phyloP scores from a whole-genome alignment of 1,140 invertebrate species.

The Pseudomyrmex sp. region DNA sequence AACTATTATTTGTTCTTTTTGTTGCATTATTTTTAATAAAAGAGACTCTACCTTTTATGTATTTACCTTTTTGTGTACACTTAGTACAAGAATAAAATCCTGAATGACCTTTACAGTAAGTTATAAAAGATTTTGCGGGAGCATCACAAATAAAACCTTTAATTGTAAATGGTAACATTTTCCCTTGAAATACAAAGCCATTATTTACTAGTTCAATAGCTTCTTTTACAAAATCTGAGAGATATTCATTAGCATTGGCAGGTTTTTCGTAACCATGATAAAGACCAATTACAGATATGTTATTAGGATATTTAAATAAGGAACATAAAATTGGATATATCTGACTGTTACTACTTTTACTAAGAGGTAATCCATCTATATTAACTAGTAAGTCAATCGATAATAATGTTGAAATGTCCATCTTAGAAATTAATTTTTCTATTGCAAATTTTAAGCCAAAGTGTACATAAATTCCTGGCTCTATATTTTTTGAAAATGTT shows the following conservation, averaged over 20 bases:
- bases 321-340: no score
- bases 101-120: background rate
- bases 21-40: background rate
- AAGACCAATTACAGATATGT: no score
- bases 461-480: no score
- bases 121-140: background rate
- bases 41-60: slow-evolving; percentile 13
- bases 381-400: no score
- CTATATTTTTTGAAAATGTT: no score
- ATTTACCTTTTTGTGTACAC: slow-evolving; percentile 10
- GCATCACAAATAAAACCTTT: slow-evolving; percentile 1
- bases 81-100: slow-evolving; percentile 23
- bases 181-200: slow-evolving; percentile 30
- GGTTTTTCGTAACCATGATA: background rate
- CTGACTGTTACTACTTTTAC: no score
- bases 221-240: slow-evolving; percentile 27
- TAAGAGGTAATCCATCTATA: no score
- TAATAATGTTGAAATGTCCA: no score
- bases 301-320: no score
- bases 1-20: slow-evolving; percentile 17
- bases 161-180: slow-evolving; percentile 29
- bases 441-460: no score
- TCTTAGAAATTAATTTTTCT: no score
- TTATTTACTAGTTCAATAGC: slow-evolving; percentile 16
- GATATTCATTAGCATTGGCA: slow-evolving; percentile 30